Percentiles rank a stretch among this genome's conserved stretches.
These are phyloP conservation scores for Neosalanx taihuensis DNA, from an alignment of 2,797 vertebrate genomes.

Conservation along the genomic window DNA sequence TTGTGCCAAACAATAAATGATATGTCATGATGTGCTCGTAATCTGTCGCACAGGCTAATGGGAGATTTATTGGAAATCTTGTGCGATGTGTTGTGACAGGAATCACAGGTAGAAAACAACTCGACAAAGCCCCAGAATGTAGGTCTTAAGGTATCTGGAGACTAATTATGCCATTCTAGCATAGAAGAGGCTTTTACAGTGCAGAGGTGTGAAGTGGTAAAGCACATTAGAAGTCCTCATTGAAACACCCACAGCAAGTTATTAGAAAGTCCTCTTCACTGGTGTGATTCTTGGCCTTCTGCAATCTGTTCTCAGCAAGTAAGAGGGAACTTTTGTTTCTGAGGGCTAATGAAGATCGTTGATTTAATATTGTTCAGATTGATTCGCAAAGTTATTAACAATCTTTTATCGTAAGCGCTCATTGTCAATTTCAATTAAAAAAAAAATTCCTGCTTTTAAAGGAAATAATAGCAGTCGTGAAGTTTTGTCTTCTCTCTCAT, in stretches of 20 bases:
- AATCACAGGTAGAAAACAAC: slow-evolving; percentile 25
- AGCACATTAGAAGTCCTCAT: slow-evolving; percentile 27
- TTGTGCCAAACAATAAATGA: slow-evolving; percentile 54
- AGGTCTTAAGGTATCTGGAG: slow-evolving; percentile 18
- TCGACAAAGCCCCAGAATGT: slow-evolving; percentile 24
- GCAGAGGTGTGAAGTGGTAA: not conserved
- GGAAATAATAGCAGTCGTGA: not conserved
- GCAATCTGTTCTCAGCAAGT: slow-evolving; percentile 30
- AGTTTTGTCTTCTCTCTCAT: not conserved
- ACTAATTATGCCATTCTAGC: not conserved
- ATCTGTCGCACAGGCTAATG: slow-evolving; percentile 39
- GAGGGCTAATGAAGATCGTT: slow-evolving; percentile 18
- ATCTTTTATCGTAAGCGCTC: no score
- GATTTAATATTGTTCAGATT: no score
- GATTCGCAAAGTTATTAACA: not conserved
- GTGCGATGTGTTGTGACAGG: slow-evolving; percentile 31
- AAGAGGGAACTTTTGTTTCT: slow-evolving; percentile 10
- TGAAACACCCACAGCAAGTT: slow-evolving; percentile 27
- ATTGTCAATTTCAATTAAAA: no score
- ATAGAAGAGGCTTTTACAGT: not conserved
- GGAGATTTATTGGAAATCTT: slow-evolving; percentile 38
- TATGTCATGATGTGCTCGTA: slow-evolving; percentile 55
- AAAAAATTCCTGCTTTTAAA: not conserved
- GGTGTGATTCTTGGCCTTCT: slow-evolving; percentile 8
- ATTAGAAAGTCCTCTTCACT: slow-evolving; percentile 38